Evolutionary conservation across 2,888 invertebrate species (phyloP).

Genomic region (Drosophila robusta): DNA sequence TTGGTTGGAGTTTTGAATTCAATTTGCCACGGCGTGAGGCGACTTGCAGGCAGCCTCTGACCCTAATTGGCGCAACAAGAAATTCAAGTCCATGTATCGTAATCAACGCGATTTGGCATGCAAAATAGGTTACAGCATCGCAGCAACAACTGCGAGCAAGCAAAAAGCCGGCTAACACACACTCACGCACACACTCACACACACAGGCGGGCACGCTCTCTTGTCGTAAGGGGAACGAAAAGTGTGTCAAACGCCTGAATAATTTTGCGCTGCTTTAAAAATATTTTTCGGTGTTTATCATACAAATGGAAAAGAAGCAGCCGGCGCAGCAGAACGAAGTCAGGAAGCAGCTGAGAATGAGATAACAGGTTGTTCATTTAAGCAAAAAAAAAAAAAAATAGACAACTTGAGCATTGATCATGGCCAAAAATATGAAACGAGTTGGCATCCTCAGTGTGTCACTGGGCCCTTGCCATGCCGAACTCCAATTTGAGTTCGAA

Average conservation of each 20-base stretch:
- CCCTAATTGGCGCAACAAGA: slow-evolving; percentile 69
- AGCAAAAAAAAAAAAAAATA: slow-evolving; percentile 1
- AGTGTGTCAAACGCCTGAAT: slow-evolving; percentile 79
- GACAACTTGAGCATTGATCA: slow-evolving; percentile 49
- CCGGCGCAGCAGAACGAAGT: slow-evolving; percentile 5
- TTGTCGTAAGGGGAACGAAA: slow-evolving; percentile 52
- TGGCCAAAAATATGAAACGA: slow-evolving; percentile 32
- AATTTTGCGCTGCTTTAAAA: slow-evolving; percentile 64
- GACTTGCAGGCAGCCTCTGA: slow-evolving; percentile 48
- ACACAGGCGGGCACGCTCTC: slow-evolving; percentile 21
- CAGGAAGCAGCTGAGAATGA: slow-evolving; percentile 59
- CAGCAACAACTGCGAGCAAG: slow-evolving; percentile 32
- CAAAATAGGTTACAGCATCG: slow-evolving; percentile 81
- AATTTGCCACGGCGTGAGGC: slow-evolving; percentile 6
- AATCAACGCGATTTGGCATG: slow-evolving; percentile 61
- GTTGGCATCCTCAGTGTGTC: slow-evolving; percentile 28
- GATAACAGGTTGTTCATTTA: slow-evolving; percentile 60
- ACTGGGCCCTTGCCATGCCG: slow-evolving; percentile 45
- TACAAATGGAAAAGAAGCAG: slow-evolving; percentile 15
- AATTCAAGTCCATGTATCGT: slow-evolving; percentile 55
- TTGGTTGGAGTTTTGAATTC: slow-evolving; percentile 12
- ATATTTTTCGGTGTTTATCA: slow-evolving; percentile 56
- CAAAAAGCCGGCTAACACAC: slow-evolving; percentile 43
- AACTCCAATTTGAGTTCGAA: slow-evolving; percentile 12
- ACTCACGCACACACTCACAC: slow-evolving; percentile 13